These are phyloP conservation scores for Cataglyphis livida DNA, from an alignment of 2,888 invertebrate species.

Conservation along the genomic window DNA sequence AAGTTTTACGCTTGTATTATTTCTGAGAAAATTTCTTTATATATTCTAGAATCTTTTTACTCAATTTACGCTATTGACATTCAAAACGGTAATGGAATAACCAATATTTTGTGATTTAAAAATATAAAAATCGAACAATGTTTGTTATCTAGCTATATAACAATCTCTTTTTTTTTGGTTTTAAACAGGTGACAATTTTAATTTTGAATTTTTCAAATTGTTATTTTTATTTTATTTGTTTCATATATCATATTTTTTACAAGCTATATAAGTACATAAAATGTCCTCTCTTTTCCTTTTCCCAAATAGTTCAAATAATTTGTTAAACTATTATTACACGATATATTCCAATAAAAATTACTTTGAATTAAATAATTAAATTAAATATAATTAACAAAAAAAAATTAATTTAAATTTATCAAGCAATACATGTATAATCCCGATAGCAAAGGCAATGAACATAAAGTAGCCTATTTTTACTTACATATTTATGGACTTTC, in stretches of 20 bases:
- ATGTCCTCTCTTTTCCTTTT: not conserved
- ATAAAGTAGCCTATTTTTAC: not conserved
- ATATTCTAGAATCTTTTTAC: not conserved
- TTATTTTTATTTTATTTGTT: not conserved
- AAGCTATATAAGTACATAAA: not conserved
- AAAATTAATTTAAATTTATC: slow-evolving; percentile 3
- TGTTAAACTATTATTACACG: not conserved
- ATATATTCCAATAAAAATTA: not conserved
- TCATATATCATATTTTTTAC: not conserved
- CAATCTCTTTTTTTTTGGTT: not conserved
- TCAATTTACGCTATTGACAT: slow-evolving; percentile 7
- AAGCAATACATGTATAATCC: not conserved
- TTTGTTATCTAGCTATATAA: not conserved
- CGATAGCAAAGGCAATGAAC: not conserved
- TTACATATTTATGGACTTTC: not conserved
- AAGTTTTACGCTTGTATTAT: not conserved
- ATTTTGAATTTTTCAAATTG: not conserved
- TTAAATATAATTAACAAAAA: slow-evolving; percentile 6
- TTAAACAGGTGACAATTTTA: not conserved
- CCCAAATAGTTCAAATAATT: not conserved
- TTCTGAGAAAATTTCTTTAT: slow-evolving; percentile 4
- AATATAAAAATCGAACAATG: not conserved
- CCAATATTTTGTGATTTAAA: not conserved
- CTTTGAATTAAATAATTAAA: not conserved
- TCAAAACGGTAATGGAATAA: not conserved